Base-by-base conservation (phyloP, 2,797 vertebrate genomes). In the Vespertilio murinus region DNA sequence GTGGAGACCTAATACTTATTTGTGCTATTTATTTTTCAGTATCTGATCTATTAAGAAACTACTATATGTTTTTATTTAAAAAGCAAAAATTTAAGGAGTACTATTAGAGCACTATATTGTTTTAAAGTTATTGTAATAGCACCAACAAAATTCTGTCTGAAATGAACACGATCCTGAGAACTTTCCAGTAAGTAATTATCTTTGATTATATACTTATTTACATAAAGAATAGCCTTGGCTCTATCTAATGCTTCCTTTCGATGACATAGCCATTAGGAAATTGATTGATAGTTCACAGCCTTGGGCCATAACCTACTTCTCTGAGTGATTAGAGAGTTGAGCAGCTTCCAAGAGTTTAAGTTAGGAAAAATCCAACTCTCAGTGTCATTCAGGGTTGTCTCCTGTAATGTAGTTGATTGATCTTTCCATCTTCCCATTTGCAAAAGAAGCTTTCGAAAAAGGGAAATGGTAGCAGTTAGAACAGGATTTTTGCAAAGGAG, bases 321-420 rank as follows among this genome's bases (percentile, higher is more conserved):
- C 88, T 4, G 47, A 96, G 74, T 94, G 52, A 93, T 94, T 38
- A 56, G 79, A 84, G 83, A 84, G 22, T 30, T 91, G 67, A 96
- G 38, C 30, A 40, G 22, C 56, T 81, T 96, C 89, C 91, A 94
- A 78, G 42, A 93, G 61, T 74, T 67, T 74, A 35, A 8, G 47
- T 23, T 40, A 69, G 20, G 33, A 93, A 92, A 88, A 87, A 91
- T 77, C 77, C 75, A 92, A 18, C 61, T 23, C 35, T 90, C 56
- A 28, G 54, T 71, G 70, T 89, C 78, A 73, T 49, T 93, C 74
- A 64, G 38, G 38, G 69, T 88, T 81, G 49, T 89, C 74, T 86
- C n/a, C 49, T 64, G 12, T 7, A 35, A 25, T 84, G 93, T 59
- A 78, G 20, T 25, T 85, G 81, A 90, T 30, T 86, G 90, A 95